These are phyloP conservation scores for Cyprinodon brontotheroides DNA, from an alignment of 2,113 vertebrate species.

Conservation along the genomic window DNA sequence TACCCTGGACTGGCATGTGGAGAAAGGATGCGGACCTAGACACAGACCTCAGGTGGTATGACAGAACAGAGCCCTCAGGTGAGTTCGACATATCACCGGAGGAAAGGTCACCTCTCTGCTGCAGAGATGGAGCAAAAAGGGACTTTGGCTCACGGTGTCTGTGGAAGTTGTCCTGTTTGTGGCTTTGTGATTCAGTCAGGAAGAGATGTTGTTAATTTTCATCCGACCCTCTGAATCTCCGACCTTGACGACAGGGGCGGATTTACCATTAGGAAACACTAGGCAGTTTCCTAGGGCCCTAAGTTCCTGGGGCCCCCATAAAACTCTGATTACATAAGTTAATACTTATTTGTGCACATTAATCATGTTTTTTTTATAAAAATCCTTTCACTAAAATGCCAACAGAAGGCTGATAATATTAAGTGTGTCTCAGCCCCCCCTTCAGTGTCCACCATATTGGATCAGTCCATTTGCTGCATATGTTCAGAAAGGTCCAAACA, in stretches of 20 bases:
- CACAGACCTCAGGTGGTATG: conserved; percentile 55
- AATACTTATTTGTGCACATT: too few species aligned
- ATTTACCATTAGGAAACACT: too few species aligned
- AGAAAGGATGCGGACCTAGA: conserved; percentile 13
- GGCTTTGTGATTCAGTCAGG: conserved; percentile 19
- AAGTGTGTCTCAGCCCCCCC: too few species aligned
- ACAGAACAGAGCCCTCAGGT: conserved; percentile 63
- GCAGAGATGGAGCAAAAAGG: conserved; percentile 39
- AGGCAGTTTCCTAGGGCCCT: too few species aligned
- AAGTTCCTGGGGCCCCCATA: too few species aligned
- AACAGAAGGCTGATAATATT: too few species aligned
- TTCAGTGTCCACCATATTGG: too few species aligned
- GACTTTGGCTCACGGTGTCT: conserved; percentile 32
- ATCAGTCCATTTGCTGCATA: too few species aligned
- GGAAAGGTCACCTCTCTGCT: conserved; percentile 39
- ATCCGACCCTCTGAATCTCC: conserved; percentile 19
- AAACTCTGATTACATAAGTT: too few species aligned
- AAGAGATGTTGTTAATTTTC: not conserved
- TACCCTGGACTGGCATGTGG: conserved; percentile 7
- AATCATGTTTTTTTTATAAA: too few species aligned
- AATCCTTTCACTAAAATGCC: too few species aligned
- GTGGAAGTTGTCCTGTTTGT: conserved; percentile 27
- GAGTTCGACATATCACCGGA: conserved; percentile 57
- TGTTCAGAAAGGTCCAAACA: too few species aligned
- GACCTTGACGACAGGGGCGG: conserved; percentile 23